Base-by-base conservation (phyloP, 2,113 vertebrate species). In the Mesembrinibis cayennensis region DNA sequence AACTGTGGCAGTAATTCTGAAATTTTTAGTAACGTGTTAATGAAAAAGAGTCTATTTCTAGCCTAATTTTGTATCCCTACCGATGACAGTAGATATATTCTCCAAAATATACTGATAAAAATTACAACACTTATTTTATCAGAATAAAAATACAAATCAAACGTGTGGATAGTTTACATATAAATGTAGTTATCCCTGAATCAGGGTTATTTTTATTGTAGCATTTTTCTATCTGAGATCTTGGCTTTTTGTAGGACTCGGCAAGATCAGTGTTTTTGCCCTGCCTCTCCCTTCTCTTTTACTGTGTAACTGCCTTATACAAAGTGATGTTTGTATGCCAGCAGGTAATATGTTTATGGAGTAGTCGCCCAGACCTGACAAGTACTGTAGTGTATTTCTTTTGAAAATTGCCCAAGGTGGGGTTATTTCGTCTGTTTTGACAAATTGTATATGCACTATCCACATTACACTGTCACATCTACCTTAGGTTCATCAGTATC, bases 301-400 rank as follows among this genome's bases (percentile, higher is more conserved):
- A 22, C 26, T 77, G 65, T 56, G n/a, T 62, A 90, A 85, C 62
- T 90, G 89, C 91, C 63, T 97, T 91, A 97, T 82, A 62, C 16
- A 85, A 96, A 96, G 81, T 73, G 94, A 97, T 96, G 92, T 91
- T 89, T 83, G 36, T 70, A 72, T 87, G 96, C 95, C 95, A 93
- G 91, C 89, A 97, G 93, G 89, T 91, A 86, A 73, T 47, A 87
- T 29, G 81, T 70, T 61, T 87, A 85, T 53, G 73, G n/a, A 93
- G 87, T 67, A 96, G 77, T 89, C 80, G 91, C 84, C 70, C 87
- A 87, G 91, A 95, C 84, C 89, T 97, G 97, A 96, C 95, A 97
- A 94, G 70, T 80, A 88, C 62, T 77, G 81, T 34, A 93, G 89
- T 18, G 74, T 77, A 91, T 90, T 95, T 91, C 81, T 88, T 95